Evolutionary conservation across 2,797 vertebrate species (phyloP), one percentile per base, ranked within the genome.

Genomic region (Uromys caudimaculatus): DNA sequence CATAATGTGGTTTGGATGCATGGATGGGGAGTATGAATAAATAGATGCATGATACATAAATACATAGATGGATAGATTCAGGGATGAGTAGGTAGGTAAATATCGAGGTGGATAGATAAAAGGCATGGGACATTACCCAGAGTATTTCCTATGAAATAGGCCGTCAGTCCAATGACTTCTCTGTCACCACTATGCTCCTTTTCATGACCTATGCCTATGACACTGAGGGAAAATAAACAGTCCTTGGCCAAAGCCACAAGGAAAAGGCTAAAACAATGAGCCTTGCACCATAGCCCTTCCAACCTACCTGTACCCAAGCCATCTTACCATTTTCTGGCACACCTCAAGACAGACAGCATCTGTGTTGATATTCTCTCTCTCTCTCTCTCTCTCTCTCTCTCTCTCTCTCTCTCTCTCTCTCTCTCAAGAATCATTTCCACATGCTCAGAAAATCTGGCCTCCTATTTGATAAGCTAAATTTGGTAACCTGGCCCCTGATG

Each of bases 241-340:
- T 0, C 56, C 3, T 81, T 76, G 21, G 11, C n/a, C 29, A 52
- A 60, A 90, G 67, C 9, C 64, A n/a, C 0, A 2, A 23, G 21
- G 13, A 12, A n/a, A 89, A 58, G 14, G 24, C 38, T 64, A 32
- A 67, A 47, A 85, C 1, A 32, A 12, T 27, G n/a, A 92, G 6
- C 16, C 17, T 47, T 47, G 29, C 1, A 0, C 29, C 1, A 3
- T 12, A 24, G 54, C 2, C 14, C 4, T 50, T 62, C 52, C 50
- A 56, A 52, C n/a, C 29, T 79, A 4, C 32, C 38, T 89, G 24
- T 32, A 35, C 54, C 23, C 41, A 38, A 19, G 19, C 54, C 32
- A 27, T 24, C 64, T 76, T 71, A 47, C 60, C 58, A 16, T 44
- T 71, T 90, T 41, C 35, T 58, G 47, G 10, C 16, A 69, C 3